Percentiles rank a stretch among this genome's conserved stretches.
Evolutionary conservation across 2,113 vertebrate genomes (phyloP).

Genomic region (Muntiacus reevesi): DNA sequence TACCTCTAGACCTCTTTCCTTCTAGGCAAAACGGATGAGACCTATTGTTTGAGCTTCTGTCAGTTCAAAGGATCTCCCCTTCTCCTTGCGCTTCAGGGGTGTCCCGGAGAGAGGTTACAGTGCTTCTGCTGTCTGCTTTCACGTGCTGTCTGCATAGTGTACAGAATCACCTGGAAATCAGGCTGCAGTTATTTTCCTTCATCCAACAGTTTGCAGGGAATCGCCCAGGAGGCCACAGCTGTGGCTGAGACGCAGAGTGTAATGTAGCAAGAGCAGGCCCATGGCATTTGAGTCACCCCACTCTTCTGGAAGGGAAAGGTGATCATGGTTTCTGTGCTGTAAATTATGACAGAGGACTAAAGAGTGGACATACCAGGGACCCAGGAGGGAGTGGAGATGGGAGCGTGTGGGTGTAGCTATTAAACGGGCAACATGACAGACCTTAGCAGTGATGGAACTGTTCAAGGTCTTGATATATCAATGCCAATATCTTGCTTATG

Average conservation of each 20-base stretch:
- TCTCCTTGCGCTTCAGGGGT: neutral
- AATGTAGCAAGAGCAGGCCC: neutral
- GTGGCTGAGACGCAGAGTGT: neutral
- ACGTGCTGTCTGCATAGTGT: neutral
- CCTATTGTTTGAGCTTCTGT: neutral
- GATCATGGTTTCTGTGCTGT: neutral
- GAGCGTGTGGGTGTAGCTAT: neutral
- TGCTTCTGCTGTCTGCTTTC: neutral
- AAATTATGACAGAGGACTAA: neutral
- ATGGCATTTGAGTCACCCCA: neutral
- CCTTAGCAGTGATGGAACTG: fast-evolving
- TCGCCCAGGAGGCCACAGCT: neutral
- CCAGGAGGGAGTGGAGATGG: neutral
- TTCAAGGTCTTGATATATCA: neutral
- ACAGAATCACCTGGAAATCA: neutral
- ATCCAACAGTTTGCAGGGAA: neutral
- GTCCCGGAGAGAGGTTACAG: fast-evolving
- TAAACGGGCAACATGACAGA: neutral
- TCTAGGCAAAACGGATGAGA: neutral
- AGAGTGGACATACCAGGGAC: neutral
- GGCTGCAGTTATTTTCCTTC: neutral
- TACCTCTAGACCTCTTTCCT: neutral
- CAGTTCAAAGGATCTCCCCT: neutral
- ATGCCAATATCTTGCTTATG: neutral
- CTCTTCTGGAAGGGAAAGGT: neutral